A percentile compares a stretch with the other conserved stretches of the same genome.
These are phyloP conservation scores for Ditula angustiorana DNA, from an alignment of 2,888 invertebrate genomes.

Conservation along the genomic window DNA sequence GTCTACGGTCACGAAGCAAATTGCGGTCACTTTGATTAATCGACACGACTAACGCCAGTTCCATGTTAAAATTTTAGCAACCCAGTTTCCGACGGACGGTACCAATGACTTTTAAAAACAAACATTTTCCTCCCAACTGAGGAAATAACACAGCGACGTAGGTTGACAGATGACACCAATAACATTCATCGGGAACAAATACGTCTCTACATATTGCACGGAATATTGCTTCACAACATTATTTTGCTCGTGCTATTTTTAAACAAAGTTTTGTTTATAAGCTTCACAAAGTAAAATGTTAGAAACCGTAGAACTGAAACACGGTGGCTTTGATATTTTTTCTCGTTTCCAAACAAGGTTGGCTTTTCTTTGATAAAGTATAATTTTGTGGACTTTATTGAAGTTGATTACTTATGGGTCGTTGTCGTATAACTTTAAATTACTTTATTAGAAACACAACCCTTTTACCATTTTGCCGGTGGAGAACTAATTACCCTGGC, in stretches of 20 bases:
- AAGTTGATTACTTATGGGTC: slow-evolving; percentile 61
- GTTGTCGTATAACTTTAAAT: slow-evolving; percentile 52
- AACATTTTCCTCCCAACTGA: slow-evolving; percentile 68
- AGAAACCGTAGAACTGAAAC: neutral
- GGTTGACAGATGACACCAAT: slow-evolving; percentile 78
- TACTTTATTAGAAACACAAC: slow-evolving; percentile 61
- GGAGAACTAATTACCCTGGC: neutral
- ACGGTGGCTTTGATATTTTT: slow-evolving; percentile 7
- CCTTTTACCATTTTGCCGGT: neutral
- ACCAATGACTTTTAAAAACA: slow-evolving; percentile 72
- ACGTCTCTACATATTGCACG: slow-evolving; percentile 54
- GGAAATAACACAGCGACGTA: slow-evolving; percentile 74
- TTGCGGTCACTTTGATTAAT: slow-evolving; percentile 35
- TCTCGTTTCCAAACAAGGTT: slow-evolving; percentile 25
- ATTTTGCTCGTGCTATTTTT: slow-evolving; percentile 1
- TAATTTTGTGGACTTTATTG: slow-evolving; percentile 50
- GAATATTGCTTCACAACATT: neutral
- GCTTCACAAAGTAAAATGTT: slow-evolving; percentile 9
- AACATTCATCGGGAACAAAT: slow-evolving; percentile 68
- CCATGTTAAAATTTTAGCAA: slow-evolving; percentile 47
- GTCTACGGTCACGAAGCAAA: slow-evolving; percentile 37
- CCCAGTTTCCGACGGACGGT: slow-evolving; percentile 62
- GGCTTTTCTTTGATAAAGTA: slow-evolving; percentile 19
- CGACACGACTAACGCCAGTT: slow-evolving; percentile 39
- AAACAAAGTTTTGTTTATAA: neutral